phyloP scores from a whole-genome alignment of 23 tunicate genomes.

The Ciona savignyi region DNA sequence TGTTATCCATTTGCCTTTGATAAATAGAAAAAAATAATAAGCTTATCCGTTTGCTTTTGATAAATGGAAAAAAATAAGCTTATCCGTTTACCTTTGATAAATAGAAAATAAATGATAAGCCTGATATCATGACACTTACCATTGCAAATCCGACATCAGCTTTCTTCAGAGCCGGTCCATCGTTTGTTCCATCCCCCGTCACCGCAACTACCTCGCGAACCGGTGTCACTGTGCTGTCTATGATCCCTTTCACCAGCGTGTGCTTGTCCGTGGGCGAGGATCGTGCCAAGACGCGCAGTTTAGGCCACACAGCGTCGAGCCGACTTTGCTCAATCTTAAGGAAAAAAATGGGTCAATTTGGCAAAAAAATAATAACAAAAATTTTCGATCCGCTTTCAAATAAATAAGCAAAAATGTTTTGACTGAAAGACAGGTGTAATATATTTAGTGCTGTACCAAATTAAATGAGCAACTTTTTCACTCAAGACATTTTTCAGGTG shows the following conservation, averaged over 20 bases:
- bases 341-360: neutral
- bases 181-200: conserved; percentile 99
- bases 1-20: too few species aligned
- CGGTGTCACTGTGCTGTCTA: conserved; percentile 67
- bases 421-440: too few species aligned
- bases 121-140: too few species aligned
- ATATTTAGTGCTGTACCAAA: too few species aligned
- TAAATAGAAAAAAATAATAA: too few species aligned
- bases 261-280: conserved; percentile 99
- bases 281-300: conserved; percentile 91
- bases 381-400: neutral
- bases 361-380: neutral
- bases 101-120: too few species aligned
- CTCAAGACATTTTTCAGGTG: too few species aligned
- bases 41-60: too few species aligned
- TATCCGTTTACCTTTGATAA: too few species aligned
- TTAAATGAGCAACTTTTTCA: too few species aligned
- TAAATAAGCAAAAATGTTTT: too few species aligned
- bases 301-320: conserved; percentile 76
- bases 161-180: conserved; percentile 98
- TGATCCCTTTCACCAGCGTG: conserved; percentile 96
- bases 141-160: conserved; percentile 99
- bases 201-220: conserved; percentile 97
- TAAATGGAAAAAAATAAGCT: too few species aligned
- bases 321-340: conserved; percentile 56